phyloP scores from a whole-genome alignment of 2,113 vertebrate genomes.

The Poeciliopsis prolifica region DNA sequence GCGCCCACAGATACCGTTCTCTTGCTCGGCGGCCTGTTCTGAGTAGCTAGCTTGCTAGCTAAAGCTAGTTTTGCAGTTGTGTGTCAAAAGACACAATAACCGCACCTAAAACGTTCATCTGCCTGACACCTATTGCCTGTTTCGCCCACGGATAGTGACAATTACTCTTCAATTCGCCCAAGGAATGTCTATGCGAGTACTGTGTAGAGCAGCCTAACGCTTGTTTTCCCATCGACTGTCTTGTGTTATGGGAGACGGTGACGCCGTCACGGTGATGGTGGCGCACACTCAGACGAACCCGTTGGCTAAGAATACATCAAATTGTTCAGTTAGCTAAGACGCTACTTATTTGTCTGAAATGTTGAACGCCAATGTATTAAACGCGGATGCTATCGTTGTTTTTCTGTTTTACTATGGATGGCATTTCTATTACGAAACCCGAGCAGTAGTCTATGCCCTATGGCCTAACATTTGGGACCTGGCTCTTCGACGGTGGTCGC shows the following conservation, averaged over 20 bases:
- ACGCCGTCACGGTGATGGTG: slow-evolving; percentile 76
- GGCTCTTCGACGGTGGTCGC: slow-evolving; percentile 48
- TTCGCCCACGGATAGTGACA: slow-evolving; percentile 15
- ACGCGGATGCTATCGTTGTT: not conserved
- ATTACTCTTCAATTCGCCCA: slow-evolving; percentile 11
- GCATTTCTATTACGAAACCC: slow-evolving; percentile 59
- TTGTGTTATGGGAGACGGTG: slow-evolving; percentile 74
- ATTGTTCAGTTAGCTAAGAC: slow-evolving; percentile 15
- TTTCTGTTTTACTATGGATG: slow-evolving; percentile 13
- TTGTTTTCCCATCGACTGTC: slow-evolving; percentile 70
- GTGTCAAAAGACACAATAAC: slow-evolving; percentile 73
- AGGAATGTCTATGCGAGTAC: slow-evolving; percentile 20
- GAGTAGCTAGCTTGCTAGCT: slow-evolving; percentile 69
- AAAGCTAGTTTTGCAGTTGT: slow-evolving; percentile 72
- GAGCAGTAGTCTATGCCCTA: slow-evolving; percentile 59
- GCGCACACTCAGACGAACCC: slow-evolving; percentile 72
- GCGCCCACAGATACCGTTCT: slow-evolving; percentile 67
- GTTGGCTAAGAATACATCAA: slow-evolving; percentile 57
- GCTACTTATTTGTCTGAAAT: not conserved
- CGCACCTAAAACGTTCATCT: slow-evolving; percentile 44
- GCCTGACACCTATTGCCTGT: slow-evolving; percentile 26
- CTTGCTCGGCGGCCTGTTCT: slow-evolving; percentile 70
- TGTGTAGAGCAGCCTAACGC: slow-evolving; percentile 41
- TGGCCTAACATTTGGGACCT: slow-evolving; percentile 66
- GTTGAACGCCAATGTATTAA: not conserved